Conservation (phyloP, 2,888 invertebrate species). For the Saturnia japonica region DNA sequence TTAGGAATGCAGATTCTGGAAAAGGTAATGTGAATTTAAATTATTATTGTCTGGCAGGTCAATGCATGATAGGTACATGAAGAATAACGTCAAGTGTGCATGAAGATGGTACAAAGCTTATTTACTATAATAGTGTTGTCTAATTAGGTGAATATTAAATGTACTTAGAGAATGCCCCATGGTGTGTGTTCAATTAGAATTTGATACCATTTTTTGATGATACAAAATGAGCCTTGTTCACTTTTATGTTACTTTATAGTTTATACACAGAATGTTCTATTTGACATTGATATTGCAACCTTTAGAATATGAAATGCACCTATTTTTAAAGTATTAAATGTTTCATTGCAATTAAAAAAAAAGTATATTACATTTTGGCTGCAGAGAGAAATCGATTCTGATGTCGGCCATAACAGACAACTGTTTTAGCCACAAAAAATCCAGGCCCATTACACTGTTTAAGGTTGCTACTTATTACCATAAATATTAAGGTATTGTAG, state of each 20-base stretch:
- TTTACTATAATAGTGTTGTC: slow-evolving; percentile 41
- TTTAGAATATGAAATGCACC: neutral
- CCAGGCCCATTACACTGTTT: too few species aligned
- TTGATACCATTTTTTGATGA: slow-evolving; percentile 8
- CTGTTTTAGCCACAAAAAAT: too few species aligned
- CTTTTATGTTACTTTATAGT: slow-evolving; percentile 5
- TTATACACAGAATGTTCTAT: neutral
- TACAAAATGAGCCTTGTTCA: neutral
- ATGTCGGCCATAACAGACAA: too few species aligned
- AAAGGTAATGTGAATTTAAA: slow-evolving; percentile 86
- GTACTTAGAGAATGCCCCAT: slow-evolving; percentile 43
- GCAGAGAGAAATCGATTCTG: too few species aligned
- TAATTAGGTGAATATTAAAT: slow-evolving; percentile 43
- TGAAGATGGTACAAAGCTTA: slow-evolving; percentile 53
- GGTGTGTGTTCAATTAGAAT: slow-evolving; percentile 40
- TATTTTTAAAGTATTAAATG: neutral
- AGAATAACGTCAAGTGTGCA: slow-evolving; percentile 43
- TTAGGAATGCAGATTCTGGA: slow-evolving; percentile 96
- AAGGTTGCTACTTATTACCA: too few species aligned
- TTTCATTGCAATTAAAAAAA: neutral
- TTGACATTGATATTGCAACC: neutral
- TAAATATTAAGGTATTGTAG: too few species aligned
- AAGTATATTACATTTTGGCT: too few species aligned
- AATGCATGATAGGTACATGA: slow-evolving; percentile 10
- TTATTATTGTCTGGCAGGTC: neutral